Percentiles rank a stretch among this genome's conserved stretches.
Evolutionary conservation across 2,888 invertebrate genomes (phyloP).

Genomic region (Argyresthia albistria): DNA sequence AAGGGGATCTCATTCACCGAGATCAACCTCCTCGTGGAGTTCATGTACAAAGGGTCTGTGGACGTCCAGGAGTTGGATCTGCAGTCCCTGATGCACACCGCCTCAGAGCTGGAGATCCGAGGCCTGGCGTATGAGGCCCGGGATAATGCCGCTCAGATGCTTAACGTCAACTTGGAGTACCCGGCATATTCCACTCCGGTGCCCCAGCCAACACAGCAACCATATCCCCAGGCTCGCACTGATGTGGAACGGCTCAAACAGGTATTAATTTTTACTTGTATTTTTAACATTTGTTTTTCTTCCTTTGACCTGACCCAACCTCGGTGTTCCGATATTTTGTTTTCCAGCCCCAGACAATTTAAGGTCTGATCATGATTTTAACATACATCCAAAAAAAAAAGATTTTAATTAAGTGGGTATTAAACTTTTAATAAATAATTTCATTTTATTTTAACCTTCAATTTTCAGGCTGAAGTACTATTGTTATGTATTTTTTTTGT

Average conservation of each 20-base stretch:
- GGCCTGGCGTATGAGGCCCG: constrained; percentile 75
- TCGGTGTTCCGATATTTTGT: too few species aligned
- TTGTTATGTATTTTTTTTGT: too few species aligned
- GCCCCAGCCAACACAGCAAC: constrained; percentile 21
- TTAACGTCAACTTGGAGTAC: constrained; percentile 67
- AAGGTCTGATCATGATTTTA: too few species aligned
- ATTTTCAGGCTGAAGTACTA: too few species aligned
- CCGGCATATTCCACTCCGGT: constrained; percentile 35
- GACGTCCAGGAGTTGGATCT: constrained; percentile 76
- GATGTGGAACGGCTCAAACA: constrained; percentile 64
- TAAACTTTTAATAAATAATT: too few species aligned
- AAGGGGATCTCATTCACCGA: constrained; percentile 77
- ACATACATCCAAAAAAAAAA: too few species aligned
- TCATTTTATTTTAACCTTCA: too few species aligned
- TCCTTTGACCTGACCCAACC: too few species aligned
- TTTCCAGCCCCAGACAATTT: too few species aligned
- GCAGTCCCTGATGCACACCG: constrained; percentile 76
- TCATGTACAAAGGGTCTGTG: constrained; percentile 81
- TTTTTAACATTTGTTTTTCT: too few species aligned
- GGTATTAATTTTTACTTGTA: constrained; percentile 21
- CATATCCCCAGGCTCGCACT: constrained; percentile 44
- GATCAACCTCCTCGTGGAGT: constrained; percentile 77
- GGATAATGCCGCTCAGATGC: constrained; percentile 68
- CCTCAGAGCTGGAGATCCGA: constrained; percentile 77
- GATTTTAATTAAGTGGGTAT: too few species aligned